Conservation (phyloP, 2,113 vertebrate species). For the Hyperopisus bebe region DNA sequence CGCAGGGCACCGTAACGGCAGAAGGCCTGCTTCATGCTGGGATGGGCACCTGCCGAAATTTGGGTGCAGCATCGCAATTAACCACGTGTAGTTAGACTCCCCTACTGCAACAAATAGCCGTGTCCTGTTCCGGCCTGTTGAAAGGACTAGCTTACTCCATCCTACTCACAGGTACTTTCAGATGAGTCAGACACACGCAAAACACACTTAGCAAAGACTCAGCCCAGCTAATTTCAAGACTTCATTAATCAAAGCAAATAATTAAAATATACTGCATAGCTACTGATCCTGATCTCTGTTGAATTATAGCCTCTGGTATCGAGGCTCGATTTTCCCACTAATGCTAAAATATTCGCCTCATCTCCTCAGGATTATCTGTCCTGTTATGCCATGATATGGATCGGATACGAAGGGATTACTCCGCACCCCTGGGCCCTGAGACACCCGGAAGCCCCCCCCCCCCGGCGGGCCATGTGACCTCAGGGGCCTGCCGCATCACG, state of each 20-base stretch:
- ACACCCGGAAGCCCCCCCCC: not conserved
- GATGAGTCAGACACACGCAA: not conserved
- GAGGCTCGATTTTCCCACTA: not conserved
- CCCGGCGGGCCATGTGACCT: not conserved
- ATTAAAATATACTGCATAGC: not conserved
- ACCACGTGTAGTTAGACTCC: not conserved
- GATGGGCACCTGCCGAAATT: not conserved
- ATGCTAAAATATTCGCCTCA: not conserved
- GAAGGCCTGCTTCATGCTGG: not conserved
- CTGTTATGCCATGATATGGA: not conserved
- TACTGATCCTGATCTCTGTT: not conserved
- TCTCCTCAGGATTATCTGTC: not conserved
- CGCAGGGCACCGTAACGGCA: not conserved
- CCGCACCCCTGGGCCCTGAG: not conserved
- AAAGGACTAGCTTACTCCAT: not conserved
- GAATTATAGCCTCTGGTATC: not conserved
- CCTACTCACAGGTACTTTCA: not conserved
- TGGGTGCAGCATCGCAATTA: not conserved
- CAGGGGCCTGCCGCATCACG: not conserved
- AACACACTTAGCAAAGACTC: not conserved
- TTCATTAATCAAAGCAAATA: not conserved
- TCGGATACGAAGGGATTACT: not conserved
- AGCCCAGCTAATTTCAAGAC: not conserved
- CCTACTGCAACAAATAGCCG: not conserved
- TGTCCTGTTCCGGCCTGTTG: not conserved